phyloP scores from a whole-genome alignment of 2,888 invertebrate species.

The Xestobium rufovillosum region DNA sequence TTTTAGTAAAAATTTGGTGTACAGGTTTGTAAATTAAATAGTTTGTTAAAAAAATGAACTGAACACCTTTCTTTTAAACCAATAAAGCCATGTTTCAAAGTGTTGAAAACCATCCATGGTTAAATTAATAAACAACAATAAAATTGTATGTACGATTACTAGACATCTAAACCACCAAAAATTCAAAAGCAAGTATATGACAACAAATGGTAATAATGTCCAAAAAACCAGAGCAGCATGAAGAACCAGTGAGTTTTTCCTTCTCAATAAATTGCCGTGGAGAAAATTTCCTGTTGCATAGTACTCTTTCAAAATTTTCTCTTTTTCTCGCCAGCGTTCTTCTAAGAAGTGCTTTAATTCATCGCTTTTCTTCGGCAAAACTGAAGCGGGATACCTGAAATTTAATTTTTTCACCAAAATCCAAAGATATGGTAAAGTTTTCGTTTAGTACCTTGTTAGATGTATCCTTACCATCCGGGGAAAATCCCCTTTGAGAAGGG shows the following conservation, averaged over 20 bases:
- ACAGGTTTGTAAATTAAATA: no score
- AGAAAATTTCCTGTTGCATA: slow-evolving; percentile 48
- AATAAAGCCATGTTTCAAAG: slow-evolving; percentile 41
- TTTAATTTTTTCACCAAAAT: slow-evolving; percentile 3
- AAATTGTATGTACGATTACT: slow-evolving; percentile 48
- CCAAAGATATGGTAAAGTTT: no score
- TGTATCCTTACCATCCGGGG: slow-evolving; percentile 72
- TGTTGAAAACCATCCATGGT: slow-evolving; percentile 55
- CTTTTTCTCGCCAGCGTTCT: slow-evolving; percentile 60
- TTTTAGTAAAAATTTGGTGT: no score
- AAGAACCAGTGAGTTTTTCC: slow-evolving; percentile 39
- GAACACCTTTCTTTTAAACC: neutral
- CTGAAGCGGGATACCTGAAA: slow-evolving; percentile 51
- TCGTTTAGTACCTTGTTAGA: slow-evolving; percentile 64
- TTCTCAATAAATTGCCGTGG: slow-evolving; percentile 33
- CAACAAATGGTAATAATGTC: slow-evolving; percentile 51
- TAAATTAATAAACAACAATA: slow-evolving; percentile 50
- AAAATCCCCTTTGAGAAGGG: slow-evolving; percentile 60
- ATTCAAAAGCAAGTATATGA: slow-evolving; percentile 43
- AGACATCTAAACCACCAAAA: slow-evolving; percentile 48
- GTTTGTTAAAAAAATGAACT: neutral
- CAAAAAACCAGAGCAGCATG: slow-evolving; percentile 57
- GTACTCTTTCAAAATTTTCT: slow-evolving; percentile 53
- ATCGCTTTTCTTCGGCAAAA: slow-evolving; percentile 52
- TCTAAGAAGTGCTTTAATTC: slow-evolving; percentile 57